Evolutionary conservation across 2,888 invertebrate genomes (phyloP).

Genomic region (Mimachlamys varia): DNA sequence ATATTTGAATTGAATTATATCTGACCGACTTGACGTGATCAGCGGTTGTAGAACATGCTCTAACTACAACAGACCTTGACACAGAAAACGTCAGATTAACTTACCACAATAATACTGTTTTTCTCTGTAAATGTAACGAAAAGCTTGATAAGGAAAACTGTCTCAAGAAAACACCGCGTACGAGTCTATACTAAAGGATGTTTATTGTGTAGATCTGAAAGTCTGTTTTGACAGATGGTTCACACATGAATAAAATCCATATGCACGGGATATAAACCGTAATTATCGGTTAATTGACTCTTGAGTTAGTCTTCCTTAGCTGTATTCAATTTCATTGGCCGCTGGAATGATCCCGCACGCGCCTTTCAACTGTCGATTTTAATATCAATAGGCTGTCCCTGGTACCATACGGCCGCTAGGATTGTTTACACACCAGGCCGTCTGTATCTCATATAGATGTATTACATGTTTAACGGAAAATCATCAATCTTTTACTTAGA

Average conservation of each 20-base stretch:
- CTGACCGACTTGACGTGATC: no score
- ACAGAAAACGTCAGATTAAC: no score
- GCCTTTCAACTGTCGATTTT: not conserved
- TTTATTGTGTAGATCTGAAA: not conserved
- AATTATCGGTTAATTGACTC: slow-evolving; percentile 25
- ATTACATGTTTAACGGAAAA: not conserved
- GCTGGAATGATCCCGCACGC: not conserved
- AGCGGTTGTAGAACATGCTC: no score
- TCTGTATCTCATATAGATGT: not conserved
- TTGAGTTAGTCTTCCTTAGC: not conserved
- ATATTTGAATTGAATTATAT: no score
- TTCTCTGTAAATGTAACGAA: not conserved
- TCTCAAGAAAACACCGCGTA: not conserved
- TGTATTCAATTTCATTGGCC: not conserved
- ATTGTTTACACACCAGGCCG: not conserved
- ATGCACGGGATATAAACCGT: not conserved
- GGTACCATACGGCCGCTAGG: not conserved
- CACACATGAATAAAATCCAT: not conserved
- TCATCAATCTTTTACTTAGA: no score
- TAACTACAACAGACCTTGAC: no score
- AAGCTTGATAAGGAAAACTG: not conserved
- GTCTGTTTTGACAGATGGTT: slow-evolving; percentile 31
- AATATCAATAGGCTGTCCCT: not conserved
- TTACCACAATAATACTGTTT: no score
- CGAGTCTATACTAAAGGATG: not conserved